Percentiles rank a stretch among this genome's conserved stretches.
Evolutionary conservation across 2,113 vertebrate species (phyloP).

Genomic region (Dasypus novemcinctus): DNA sequence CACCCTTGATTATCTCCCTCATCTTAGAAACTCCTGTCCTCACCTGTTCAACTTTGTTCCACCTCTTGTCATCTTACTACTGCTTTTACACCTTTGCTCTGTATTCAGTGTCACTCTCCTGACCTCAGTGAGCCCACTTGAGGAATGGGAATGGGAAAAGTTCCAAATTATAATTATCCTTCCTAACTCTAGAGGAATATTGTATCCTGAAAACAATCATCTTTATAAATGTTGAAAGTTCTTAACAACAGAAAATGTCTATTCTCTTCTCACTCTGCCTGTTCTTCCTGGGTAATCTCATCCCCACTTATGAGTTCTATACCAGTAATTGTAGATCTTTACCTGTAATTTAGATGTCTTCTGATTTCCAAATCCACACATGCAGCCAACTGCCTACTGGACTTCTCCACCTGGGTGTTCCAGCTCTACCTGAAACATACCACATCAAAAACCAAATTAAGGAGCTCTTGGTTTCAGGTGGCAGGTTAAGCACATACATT

Average conservation of each 20-base stretch:
- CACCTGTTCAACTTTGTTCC: background rate
- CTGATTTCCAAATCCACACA: background rate
- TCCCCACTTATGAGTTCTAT: background rate
- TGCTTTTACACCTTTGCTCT: background rate
- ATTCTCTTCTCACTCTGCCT: background rate
- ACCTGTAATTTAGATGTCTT: background rate
- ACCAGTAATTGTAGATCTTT: background rate
- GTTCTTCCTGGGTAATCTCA: background rate
- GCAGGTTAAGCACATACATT: background rate
- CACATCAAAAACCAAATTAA: background rate
- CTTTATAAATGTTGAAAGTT: background rate
- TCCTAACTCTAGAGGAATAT: background rate
- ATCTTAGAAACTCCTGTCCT: slow-evolving; percentile 21
- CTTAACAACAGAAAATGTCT: background rate
- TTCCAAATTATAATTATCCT: background rate
- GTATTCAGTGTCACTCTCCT: background rate
- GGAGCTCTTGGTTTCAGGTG: background rate
- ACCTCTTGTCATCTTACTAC: background rate
- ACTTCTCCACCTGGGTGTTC: background rate
- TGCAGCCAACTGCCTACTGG: background rate
- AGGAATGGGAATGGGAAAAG: background rate
- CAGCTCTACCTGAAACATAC: background rate
- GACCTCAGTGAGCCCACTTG: background rate
- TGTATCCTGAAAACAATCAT: background rate
- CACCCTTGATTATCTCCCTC: slow-evolving; percentile 38